Conservation (phyloP, 1,140 invertebrate species). For the Pseudomyrmex gracilis region DNA sequence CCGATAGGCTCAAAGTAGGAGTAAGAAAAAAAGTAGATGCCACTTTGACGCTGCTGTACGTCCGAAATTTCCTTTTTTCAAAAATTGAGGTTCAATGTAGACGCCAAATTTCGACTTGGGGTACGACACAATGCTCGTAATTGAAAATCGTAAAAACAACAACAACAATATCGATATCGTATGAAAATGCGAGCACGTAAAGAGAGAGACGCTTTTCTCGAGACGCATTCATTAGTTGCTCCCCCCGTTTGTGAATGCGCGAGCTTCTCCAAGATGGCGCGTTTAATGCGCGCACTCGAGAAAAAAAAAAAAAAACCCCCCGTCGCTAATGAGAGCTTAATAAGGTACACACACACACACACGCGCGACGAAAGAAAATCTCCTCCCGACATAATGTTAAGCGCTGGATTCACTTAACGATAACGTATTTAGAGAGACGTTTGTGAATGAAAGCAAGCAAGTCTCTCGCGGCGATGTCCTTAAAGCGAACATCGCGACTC, state of each 20-base stretch:
- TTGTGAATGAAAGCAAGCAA: neutral
- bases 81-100: too few species aligned
- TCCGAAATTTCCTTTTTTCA: too few species aligned
- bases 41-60: too few species aligned
- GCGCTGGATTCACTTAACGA: slow-evolving; percentile 13
- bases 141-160: too few species aligned
- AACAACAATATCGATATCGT: too few species aligned
- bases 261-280: neutral
- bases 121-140: too few species aligned
- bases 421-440: slow-evolving; percentile 13
- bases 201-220: neutral
- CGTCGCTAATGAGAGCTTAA: slow-evolving; percentile 45
- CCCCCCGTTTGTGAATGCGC: neutral
- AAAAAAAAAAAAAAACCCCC: slow-evolving; percentile 36
- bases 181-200: too few species aligned
- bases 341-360: slow-evolving; percentile 14
- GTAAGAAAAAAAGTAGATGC: too few species aligned
- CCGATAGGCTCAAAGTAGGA: too few species aligned
- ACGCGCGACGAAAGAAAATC: neutral
- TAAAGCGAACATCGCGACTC: neutral
- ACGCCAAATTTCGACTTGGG: too few species aligned
- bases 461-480: too few species aligned
- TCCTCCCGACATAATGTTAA: slow-evolving; percentile 5
- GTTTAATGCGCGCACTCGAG: neutral
- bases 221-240: neutral